These are phyloP conservation scores for Xestia ashworthii DNA, from an alignment of 2,888 invertebrate genomes.

Conservation along the genomic window DNA sequence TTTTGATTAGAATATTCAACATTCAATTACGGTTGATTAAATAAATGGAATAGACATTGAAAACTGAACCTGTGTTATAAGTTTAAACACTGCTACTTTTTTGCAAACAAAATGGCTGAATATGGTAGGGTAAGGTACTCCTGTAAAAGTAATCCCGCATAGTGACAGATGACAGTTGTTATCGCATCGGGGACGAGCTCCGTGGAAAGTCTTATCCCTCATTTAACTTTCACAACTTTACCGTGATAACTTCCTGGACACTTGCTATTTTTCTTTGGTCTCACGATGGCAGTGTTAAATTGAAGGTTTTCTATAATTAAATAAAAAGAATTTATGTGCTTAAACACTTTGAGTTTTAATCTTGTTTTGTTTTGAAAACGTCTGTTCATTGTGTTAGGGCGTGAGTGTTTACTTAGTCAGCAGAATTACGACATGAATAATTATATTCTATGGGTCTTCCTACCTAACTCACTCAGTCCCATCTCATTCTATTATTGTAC, in stretches of 20 bases:
- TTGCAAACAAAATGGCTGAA: neutral
- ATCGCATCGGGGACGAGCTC: slow-evolving; percentile 21
- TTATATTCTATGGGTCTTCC: slow-evolving; percentile 27
- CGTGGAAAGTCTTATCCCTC: slow-evolving; percentile 51
- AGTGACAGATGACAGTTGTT: slow-evolving; percentile 51
- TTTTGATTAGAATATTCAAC: neutral
- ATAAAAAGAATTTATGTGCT: slow-evolving; percentile 20
- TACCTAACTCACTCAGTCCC: slow-evolving; percentile 26
- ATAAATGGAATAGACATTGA: too few species aligned
- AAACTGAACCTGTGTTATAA: too few species aligned
- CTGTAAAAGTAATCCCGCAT: slow-evolving; percentile 20
- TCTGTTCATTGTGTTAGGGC: slow-evolving; percentile 2
- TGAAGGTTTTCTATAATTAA: slow-evolving; percentile 29
- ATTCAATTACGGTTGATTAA: neutral
- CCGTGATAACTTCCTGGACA: slow-evolving; percentile 38
- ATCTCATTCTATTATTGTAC: neutral
- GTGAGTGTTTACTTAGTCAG: neutral
- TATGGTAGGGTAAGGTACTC: neutral
- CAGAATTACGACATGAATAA: slow-evolving; percentile 28
- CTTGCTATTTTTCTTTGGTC: slow-evolving; percentile 53
- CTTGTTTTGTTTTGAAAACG: neutral
- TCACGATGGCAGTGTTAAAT: slow-evolving; percentile 22
- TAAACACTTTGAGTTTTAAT: slow-evolving; percentile 8
- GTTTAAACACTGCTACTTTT: too few species aligned
- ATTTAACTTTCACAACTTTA: slow-evolving; percentile 55